Base-by-base conservation (phyloP, 2,113 vertebrate species). In the Actinemys pallida region DNA sequence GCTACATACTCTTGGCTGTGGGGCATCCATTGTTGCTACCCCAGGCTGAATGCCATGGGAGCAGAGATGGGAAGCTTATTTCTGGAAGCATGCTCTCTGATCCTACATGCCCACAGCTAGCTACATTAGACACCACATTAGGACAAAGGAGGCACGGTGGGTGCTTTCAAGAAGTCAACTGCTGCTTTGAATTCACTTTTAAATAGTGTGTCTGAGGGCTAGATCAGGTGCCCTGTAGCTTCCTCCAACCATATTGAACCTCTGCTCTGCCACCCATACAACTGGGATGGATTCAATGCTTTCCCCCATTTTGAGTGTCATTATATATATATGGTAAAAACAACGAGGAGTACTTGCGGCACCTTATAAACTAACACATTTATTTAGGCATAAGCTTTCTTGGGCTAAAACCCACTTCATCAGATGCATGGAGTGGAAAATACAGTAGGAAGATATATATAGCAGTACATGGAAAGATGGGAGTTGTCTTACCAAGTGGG, bases 161-260 rank as follows among this genome's bases (percentile, higher is more conserved):
- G 85, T 91, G 85, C 87, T 91, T 95, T 94, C 56, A 81, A 91
- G 88, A 96, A 82, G 42, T 45, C 86, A 57, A 27, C 24, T 93
- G 84, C 78, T 65, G 83, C 85, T 91, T 84, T 89, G 94, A 91
- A 93, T 92, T 88, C 81, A 83, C 62, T 53, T 42, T 87, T 83
- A 86, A 85, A 25, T 53, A n/a, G 83, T 27, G 78, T 85, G 89
- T 96, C 84, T 94, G 93, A 94, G 94, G 10, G 83, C 89, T 89
- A 69, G 1, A 0, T 88, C 76, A 95, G 84, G 80, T 93, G 24
- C 81, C 24, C 87, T 84, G 25, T 10, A 52, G 62, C 53, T 54
- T 90, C 42, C 80, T 52, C 93, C 10, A 4, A 80, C 83, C 42
- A 76, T 27, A 47, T 42, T 27, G n/a, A 92, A 45, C 62, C 69